A percentile compares a stretch with the other conserved stretches of the same genome.
phyloP scores from a whole-genome alignment of 1,140 invertebrate genomes.

The Drosophila ironensis region DNA sequence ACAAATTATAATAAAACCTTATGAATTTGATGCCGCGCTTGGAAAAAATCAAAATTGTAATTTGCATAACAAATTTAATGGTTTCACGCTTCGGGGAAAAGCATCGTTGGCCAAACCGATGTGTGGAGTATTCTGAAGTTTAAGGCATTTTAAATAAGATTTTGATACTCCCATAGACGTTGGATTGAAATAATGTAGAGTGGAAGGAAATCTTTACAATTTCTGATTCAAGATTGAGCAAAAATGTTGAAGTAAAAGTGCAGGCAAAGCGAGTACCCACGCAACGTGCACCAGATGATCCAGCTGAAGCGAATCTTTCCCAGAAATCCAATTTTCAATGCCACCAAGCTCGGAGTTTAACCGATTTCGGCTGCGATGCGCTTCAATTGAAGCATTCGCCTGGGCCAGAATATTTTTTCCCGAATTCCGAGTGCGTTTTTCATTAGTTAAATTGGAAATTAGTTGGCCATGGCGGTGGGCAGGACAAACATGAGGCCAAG shows the following conservation, averaged over 20 bases:
- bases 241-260: neutral
- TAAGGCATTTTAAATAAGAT: no score
- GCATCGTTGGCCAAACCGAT: neutral
- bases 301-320: conserved; percentile 36
- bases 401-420: neutral
- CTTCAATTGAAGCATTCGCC: conserved; percentile 50
- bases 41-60: conserved; percentile 58
- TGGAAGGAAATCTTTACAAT: no score
- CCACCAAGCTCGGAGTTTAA: conserved; percentile 11
- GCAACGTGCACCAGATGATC: conserved; percentile 17
- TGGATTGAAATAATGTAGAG: no score
- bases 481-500: conserved; percentile 14
- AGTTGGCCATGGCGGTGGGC: conserved; percentile 15
- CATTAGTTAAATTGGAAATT: conserved; percentile 52
- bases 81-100: conserved; percentile 7
- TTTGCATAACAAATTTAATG: conserved; percentile 76
- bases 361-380: conserved; percentile 23
- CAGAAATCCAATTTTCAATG: conserved; percentile 47
- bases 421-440: conserved; percentile 7
- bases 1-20: conserved; percentile 72
- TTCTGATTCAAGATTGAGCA: no score
- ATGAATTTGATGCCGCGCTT: conserved; percentile 49
- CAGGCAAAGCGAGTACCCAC: no score
- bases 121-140: no score
- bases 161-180: no score